Conservation (phyloP, 2,888 invertebrate species). For the Drosophila mulleri region DNA sequence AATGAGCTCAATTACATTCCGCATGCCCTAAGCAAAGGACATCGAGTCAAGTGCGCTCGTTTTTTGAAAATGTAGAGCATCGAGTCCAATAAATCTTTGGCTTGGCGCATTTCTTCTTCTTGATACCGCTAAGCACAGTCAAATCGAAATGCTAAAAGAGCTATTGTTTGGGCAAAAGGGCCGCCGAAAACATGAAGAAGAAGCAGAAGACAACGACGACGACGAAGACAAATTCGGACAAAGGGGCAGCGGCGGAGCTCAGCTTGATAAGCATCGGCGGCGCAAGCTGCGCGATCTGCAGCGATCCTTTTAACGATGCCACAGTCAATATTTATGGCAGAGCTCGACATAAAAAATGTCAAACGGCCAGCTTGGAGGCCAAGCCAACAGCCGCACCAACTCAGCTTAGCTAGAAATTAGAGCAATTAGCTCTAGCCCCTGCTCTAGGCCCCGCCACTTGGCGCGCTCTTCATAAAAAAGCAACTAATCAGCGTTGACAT, state of each 20-base stretch:
- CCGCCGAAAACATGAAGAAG: conserved; percentile 35
- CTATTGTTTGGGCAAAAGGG: conserved; percentile 71
- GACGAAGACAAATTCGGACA: conserved; percentile 65
- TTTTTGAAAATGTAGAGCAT: conserved; percentile 55
- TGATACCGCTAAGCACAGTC: conserved; percentile 50
- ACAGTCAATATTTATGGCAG: conserved; percentile 69
- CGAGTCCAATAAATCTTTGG: conserved; percentile 66
- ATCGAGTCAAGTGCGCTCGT: conserved; percentile 17
- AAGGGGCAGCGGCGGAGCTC: conserved; percentile 21
- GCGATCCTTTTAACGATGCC: conserved; percentile 52
- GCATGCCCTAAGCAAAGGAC: not conserved
- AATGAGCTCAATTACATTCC: not conserved
- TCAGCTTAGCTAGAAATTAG: conserved; percentile 73
- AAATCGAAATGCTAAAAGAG: conserved; percentile 66
- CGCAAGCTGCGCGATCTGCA: conserved; percentile 65
- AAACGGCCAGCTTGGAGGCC: conserved; percentile 32
- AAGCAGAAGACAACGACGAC: not conserved
- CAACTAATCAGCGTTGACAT: conserved; percentile 65
- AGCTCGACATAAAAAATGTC: conserved; percentile 36
- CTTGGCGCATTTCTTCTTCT: conserved; percentile 42
- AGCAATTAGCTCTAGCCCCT: conserved; percentile 66
- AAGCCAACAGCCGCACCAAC: conserved; percentile 2
- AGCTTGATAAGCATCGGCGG: conserved; percentile 68
- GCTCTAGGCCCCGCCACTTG: conserved; percentile 29
- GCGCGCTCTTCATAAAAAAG: conserved; percentile 45